A percentile compares a stretch with the other conserved stretches of the same genome.
phyloP scores from a whole-genome alignment of 2,113 vertebrate species.

The Cheilinus undulatus region DNA sequence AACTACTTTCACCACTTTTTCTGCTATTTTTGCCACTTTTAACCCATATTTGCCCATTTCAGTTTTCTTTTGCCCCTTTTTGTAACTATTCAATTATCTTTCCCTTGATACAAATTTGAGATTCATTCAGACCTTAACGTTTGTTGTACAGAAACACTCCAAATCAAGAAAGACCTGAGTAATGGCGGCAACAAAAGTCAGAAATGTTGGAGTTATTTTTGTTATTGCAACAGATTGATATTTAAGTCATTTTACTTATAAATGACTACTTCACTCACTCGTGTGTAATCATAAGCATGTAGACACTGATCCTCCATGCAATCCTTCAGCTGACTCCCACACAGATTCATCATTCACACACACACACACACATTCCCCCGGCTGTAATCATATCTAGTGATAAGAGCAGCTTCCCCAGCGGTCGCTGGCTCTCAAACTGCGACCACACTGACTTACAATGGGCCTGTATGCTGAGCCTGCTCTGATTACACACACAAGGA shows the following conservation, averaged over 20 bases:
- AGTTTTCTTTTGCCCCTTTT: too few species aligned
- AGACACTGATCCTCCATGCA: constrained; percentile 53
- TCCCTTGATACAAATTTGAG: too few species aligned
- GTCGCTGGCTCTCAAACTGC: constrained; percentile 55
- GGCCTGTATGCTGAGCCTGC: constrained; percentile 66
- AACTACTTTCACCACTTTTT: too few species aligned
- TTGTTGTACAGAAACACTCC: too few species aligned
- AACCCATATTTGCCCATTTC: too few species aligned
- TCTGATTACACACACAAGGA: constrained; percentile 81
- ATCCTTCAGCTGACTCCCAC: constrained; percentile 65
- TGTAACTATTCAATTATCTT: too few species aligned
- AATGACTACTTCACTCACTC: neutral
- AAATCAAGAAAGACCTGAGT: constrained; percentile 1
- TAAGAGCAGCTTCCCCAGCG: constrained; percentile 68
- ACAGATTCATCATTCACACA: constrained; percentile 37
- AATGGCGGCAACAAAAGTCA: neutral
- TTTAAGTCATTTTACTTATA: neutral
- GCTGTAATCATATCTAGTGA: constrained; percentile 77
- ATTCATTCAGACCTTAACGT: too few species aligned
- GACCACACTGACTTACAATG: constrained; percentile 69
- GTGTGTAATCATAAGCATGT: constrained; percentile 30
- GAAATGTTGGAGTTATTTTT: constrained; percentile 25
- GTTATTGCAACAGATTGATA: neutral
- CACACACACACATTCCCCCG: constrained; percentile 53
- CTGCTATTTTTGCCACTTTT: too few species aligned